Evolutionary conservation across 1,140 invertebrate species (phyloP), one percentile per base, ranked within the genome.

Genomic region (Globodera rostochiensis): DNA sequence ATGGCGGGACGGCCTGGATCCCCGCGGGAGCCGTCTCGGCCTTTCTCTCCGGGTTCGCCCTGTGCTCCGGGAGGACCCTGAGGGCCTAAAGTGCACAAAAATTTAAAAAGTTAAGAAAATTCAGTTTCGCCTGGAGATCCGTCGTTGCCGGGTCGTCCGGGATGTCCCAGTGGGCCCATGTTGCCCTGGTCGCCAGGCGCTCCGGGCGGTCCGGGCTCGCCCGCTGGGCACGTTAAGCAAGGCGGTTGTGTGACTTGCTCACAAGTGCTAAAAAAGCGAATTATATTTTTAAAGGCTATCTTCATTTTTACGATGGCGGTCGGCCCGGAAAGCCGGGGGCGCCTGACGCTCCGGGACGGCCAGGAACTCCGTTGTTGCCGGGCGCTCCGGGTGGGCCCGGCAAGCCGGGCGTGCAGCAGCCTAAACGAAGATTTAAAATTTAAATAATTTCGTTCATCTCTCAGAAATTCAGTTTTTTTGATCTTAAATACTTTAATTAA

Each of bases 1-100:
- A 89, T 85, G 11, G 88, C 88, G n/a, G 89, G 89, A 81, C 89
- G 71, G 70, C 88, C 88, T 60, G 88, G 87, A 25, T 89, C 88
- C 71, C 88, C 88, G 78, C 89, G 82, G 19, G 84, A 80, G 77
- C 88, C 88, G 60, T 89, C 89, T 47, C 83, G 73, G 53, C 88
- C 88, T 19, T 66, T 69, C 21, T 87, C 82, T 80, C 88, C 88
- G 15, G 87, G 86, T 19, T 82, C 82, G 75, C 87, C 87, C 21
- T 81, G 69, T 50, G 83, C 74, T 50, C 87, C 87, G 46, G 87
- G 80, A 13, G 88, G 85, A 60, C 87, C 87, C 87, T 47, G 87
- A 77, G 49, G 88, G 67, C 77, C 87, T 84, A 74, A 81, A 80
- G 19, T 21, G 8, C 7, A 13, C 36, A 71, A n/a, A 71, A 25